Base-by-base conservation (phyloP, 2,888 invertebrate species). In the Metallyticus violacea region DNA sequence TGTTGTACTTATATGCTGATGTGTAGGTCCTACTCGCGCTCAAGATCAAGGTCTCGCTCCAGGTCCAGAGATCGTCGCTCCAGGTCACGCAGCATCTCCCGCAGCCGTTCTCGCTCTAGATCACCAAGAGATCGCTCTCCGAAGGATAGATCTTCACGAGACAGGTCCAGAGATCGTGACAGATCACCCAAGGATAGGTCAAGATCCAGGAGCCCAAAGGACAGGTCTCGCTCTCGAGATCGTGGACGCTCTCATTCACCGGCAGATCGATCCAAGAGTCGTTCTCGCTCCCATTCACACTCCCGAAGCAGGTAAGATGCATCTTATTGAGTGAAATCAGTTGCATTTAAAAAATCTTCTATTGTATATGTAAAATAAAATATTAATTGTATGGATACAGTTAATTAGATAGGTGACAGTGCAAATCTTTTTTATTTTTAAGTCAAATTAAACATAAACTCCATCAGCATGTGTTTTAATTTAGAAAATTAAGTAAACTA, bases 21-120 rank as follows among this genome's bases (percentile, higher is more conserved):
- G 40, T 62, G 40, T 62, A 85, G 87, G 82, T 88, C 87, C 7
- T 85, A 87, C 85, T 91, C 92, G 27, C 90, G 92, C 86, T 92
- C 92, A 2, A 90, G 91, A 85, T 91, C 92, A 80, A 90, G 91
- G 76, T 91, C 92, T 29, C 90, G 91, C 28, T 91, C 90, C 80
- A 91, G 91, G 86, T 90, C 90, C 81, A 90, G 90, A 82, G 89
- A 89, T 29, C 93, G 88, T 87, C 90, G 91, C 90, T 90, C 91
- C 9, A 90, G 91, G 79, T 91, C 91, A 15, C 87, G 89, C 78
- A 87, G 87, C 77, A 86, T 88, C 25, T 89, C 89, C 7, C 87
- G 88, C 28, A 85, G 86, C 6, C 92, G 88, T 22, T 86, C 86
- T 26, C 86, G 89, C 27, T 86, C 87, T 78, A 86, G 88, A 15